Evolutionary conservation across 2,888 invertebrate species (phyloP), one percentile per base, ranked within the genome.

Genomic region (Deilephila porcellus): DNA sequence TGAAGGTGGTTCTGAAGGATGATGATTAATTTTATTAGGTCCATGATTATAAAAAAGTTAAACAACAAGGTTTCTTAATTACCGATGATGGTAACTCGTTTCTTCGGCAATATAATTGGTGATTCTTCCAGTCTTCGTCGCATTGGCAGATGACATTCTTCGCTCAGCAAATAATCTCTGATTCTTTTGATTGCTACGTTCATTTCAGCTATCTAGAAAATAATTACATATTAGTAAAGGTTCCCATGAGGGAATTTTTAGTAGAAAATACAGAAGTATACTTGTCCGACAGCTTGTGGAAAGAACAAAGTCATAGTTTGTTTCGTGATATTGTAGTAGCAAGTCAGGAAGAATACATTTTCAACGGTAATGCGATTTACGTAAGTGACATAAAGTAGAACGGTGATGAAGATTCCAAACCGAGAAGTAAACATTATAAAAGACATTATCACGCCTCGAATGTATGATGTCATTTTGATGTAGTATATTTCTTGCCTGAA

Each of bases 281-380:
- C 94, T 80, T 94, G 94, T 74, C 94, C 94, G 75, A 94, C 90
- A 73, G 91, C 92, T 82, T 95, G 95, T 11, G 96, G 95, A 82
- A 98, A 97, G 84, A 96, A 97, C 37, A 97, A 94, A 59, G 97
- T 97, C 96, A 97, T 96, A 3, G 96, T 96, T 81, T 96, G 95
- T 77, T 97, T 96, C 53, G 97, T 92, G 59, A 97, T 96, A 82
- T 97, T 97, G 90, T 96, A 97, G 81, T 97, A 96, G 32, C 97
- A 96, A 5, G 97, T 96, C 45, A 97, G 93, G 63, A 97, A 96
- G 86, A 97, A 97, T 0, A 97, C 96, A 85, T 96, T 96, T 87
- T 97, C 97, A 1, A 97, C 96, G 0, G 96, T 96, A 77, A 98
- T 95, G 1, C 90, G 86, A 80, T 96, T 94, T 14, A 96, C 97